Conservation (phyloP, 2,797 vertebrate species). For the Amblyopsis hoosieri region DNA sequence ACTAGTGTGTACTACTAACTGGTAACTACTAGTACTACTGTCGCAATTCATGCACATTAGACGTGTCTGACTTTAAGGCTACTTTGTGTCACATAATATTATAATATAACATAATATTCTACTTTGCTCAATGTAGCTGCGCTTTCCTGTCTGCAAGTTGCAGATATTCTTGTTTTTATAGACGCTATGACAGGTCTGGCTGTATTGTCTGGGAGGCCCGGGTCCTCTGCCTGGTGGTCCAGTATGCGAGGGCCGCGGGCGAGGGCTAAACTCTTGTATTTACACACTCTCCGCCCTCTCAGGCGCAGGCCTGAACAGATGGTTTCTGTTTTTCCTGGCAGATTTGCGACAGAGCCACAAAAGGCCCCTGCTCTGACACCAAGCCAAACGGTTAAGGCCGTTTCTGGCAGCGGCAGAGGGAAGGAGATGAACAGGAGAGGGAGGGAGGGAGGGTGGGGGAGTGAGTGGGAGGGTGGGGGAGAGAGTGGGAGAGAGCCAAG, state of each 20-base stretch:
- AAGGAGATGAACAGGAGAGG: conserved; percentile 54
- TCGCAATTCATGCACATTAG: too few species aligned
- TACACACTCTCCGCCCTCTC: conserved; percentile 71
- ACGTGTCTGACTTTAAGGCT: too few species aligned
- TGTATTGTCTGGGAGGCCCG: conserved; percentile 35
- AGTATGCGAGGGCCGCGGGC: conserved; percentile 61
- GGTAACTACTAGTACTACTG: too few species aligned
- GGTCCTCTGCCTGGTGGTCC: conserved; percentile 59
- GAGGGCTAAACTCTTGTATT: conserved; percentile 77
- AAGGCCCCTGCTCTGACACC: conserved; percentile 80
- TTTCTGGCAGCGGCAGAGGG: conserved; percentile 73
- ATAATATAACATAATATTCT: too few species aligned
- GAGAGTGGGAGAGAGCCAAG: conserved; percentile 44
- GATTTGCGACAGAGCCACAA: conserved; percentile 85
- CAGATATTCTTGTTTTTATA: conserved; percentile 6
- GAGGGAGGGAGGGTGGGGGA: conserved; percentile 58
- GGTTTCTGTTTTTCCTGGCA: conserved; percentile 86
- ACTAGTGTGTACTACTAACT: too few species aligned
- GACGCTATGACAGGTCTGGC: conserved; percentile 29
- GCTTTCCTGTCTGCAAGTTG: neutral
- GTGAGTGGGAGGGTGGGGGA: conserved; percentile 40
- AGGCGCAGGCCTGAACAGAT: conserved; percentile 76
- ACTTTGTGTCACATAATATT: too few species aligned
- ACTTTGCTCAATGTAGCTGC: neutral
- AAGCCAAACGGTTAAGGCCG: conserved; percentile 80